phyloP scores from a whole-genome alignment of 2,797 vertebrate species.

The Erpetoichthys calabaricus region DNA sequence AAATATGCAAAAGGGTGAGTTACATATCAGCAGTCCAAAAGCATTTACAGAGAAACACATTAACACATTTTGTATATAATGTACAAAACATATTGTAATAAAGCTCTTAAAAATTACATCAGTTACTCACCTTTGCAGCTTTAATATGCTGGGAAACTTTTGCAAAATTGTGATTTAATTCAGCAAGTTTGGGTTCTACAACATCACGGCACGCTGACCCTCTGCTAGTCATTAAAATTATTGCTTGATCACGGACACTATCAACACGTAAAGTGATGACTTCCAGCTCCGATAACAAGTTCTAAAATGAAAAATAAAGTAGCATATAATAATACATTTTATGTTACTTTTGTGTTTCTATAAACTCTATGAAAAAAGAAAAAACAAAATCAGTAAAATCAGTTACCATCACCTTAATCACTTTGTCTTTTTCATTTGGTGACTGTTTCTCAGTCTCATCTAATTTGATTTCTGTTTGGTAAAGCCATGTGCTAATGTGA shows the following conservation, averaged over 20 bases:
- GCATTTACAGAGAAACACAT: not conserved
- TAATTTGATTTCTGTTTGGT: conserved; percentile 86
- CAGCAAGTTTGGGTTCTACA: conserved; percentile 82
- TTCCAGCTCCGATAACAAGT: conserved; percentile 69
- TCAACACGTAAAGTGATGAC: conserved; percentile 71
- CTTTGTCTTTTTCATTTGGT: conserved; percentile 60
- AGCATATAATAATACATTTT: not conserved
- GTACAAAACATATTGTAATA: not conserved
- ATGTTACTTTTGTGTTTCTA: not conserved
- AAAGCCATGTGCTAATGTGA: conserved; percentile 97
- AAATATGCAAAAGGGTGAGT: conserved; percentile 14
- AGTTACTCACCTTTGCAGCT: conserved; percentile 63
- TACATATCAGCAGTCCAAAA: not conserved
- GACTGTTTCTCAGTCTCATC: conserved; percentile 82
- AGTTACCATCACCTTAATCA: conserved; percentile 57
- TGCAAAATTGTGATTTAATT: conserved; percentile 85
- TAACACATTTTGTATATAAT: not conserved
- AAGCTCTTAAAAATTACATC: not conserved
- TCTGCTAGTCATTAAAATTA: conserved; percentile 74
- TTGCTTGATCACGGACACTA: conserved; percentile 72
- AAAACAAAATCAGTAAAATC: not conserved
- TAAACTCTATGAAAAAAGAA: not conserved
- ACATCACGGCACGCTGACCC: conserved; percentile 68
- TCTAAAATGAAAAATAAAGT: conserved; percentile 34
- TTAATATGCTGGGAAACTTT: conserved; percentile 90